Evolutionary conservation across 2,797 vertebrate genomes (phyloP), one percentile per base, ranked within the genome.

Genomic region (Selene dorsalis): DNA sequence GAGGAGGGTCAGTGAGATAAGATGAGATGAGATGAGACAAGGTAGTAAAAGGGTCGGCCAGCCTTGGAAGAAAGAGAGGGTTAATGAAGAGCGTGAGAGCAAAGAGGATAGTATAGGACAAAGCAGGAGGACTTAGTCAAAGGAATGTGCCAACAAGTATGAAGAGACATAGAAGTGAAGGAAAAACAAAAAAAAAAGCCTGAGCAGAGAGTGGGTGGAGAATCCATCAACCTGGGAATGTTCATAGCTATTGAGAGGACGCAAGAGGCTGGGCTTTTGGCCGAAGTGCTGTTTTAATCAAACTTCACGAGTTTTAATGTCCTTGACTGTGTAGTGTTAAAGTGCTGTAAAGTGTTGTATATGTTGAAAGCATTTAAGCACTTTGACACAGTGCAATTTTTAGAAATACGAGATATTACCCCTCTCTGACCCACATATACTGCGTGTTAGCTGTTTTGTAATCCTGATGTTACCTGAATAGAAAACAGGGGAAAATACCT

Each of bases 31-130:
- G 71, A 75, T 0, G 5, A 55, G 43, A 69, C 14, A 60, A 77
- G 75, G 2, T 20, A 43, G 45, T 28, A 64, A 28, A 56, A 4
- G 55, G 77, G 58, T 72, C 1, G 24, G 70, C 20, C 13, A 61
- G 63, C n/a, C 53, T 73, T 57, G 65, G 60, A 55, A 28, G 50
- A 75, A 82, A 71, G 20, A 53, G 71, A 73, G 48, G 62, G 50
- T 77, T 83, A 79, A 84, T 87, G 59, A 80, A 69, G 61, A 83
- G 62, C 9, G 8, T 6, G 67, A 79, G 47, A 68, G 57, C 28
- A 71, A 50, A 63, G 35, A 71, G 13, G 65, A 50, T 17, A 2
- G 41, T 8, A 35, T 9, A 22, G 50, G 30, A 62, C 32, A 73
- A 63, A 79, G 60, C 11, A 62, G 72, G 61, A 0, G 0, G 56